Evolutionary conservation across 2,797 vertebrate species (phyloP).

Genomic region (Threskiornis aethiopicus): DNA sequence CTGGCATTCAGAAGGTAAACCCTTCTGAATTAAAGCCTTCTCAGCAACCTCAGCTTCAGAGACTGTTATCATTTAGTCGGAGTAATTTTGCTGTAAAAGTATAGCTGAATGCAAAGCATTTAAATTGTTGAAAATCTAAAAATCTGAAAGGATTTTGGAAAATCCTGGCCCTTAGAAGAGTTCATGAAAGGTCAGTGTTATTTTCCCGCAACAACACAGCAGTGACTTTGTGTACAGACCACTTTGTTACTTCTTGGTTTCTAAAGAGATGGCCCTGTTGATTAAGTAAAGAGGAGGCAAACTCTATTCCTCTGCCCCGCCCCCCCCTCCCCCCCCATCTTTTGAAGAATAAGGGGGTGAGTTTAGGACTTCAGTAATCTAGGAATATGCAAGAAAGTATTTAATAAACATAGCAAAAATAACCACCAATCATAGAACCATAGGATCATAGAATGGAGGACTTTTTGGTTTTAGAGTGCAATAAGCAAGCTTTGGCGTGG

Average conservation of each 20-base stretch:
- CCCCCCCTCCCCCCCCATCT: background rate
- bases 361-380: background rate
- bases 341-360: background rate
- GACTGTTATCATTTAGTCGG: background rate
- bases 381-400: background rate
- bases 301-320: background rate
- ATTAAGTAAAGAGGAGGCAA: background rate
- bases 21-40: background rate
- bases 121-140: background rate
- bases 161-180: background rate
- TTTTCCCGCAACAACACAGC: background rate
- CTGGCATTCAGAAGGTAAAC: background rate
- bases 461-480: background rate
- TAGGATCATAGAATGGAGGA: background rate
- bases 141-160: background rate
- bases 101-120: background rate
- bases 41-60: background rate
- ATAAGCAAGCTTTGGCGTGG: background rate
- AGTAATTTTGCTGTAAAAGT: background rate
- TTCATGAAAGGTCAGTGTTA: background rate
- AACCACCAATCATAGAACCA: background rate
- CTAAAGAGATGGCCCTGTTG: background rate
- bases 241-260: background rate
- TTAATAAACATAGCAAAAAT: background rate
- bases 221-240: background rate